Evolutionary conservation across 2,797 vertebrate genomes (phyloP).

Genomic region (Micromesistius poutassou): DNA sequence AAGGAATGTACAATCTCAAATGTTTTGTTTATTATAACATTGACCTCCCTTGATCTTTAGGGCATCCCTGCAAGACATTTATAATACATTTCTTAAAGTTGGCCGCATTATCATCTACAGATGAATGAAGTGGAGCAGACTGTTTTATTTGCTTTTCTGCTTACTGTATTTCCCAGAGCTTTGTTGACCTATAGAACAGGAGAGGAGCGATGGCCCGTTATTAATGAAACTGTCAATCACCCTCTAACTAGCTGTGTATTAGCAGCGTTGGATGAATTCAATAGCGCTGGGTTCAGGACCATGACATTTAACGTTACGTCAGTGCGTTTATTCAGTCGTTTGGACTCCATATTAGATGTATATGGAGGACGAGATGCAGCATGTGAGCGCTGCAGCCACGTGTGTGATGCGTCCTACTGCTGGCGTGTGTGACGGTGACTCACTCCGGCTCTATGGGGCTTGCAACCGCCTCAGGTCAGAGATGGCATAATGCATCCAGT

Average conservation of each 20-base stretch:
- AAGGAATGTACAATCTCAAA: neutral
- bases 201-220: neutral
- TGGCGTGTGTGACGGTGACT: constrained; percentile 45
- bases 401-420: neutral
- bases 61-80: neutral
- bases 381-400: neutral
- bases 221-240: neutral
- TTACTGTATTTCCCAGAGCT: neutral
- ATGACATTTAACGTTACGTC: neutral
- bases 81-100: neutral
- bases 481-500: constrained; percentile 49
- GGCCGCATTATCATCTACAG: neutral
- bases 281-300: neutral
- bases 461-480: constrained; percentile 40
- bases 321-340: neutral
- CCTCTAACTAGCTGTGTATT: neutral
- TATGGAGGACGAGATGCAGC: neutral
- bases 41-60: neutral
- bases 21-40: neutral
- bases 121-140: neutral
- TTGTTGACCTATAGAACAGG: neutral
- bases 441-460: constrained; percentile 47
- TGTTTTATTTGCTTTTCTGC: neutral
- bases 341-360: neutral
- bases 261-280: neutral